These are phyloP conservation scores for Heliconius hewitsoni DNA, from an alignment of 1,140 invertebrate species.

Conservation along the genomic window DNA sequence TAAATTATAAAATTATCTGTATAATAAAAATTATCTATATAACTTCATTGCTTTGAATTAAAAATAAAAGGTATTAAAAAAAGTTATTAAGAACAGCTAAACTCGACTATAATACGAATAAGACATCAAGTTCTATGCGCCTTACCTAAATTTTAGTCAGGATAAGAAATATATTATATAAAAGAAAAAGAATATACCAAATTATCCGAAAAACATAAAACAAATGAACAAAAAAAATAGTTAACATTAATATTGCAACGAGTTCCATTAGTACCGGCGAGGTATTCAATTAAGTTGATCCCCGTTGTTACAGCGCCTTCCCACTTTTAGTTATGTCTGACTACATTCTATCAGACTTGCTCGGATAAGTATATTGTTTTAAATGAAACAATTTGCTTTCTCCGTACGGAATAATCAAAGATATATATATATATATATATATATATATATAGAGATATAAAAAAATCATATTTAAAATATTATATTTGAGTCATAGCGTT, in stretches of 20 bases:
- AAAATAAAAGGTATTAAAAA: too few relatives aligned
- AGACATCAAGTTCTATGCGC: too few relatives aligned
- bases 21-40: too few relatives aligned
- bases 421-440: neutral
- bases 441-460: neutral
- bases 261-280: slow-evolving; percentile 46
- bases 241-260: neutral
- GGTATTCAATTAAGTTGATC: slow-evolving; percentile 64
- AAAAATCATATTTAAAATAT: neutral
- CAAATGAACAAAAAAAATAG: neutral
- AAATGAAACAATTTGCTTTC: slow-evolving; percentile 26
- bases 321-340: slow-evolving; percentile 68
- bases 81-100: too few relatives aligned
- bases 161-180: neutral
- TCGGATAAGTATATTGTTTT: slow-evolving; percentile 32
- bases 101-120: too few relatives aligned
- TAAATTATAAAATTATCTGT: too few relatives aligned
- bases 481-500: neutral
- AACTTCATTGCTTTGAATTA: too few relatives aligned
- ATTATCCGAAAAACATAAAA: neutral
- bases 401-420: neutral
- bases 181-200: neutral
- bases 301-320: slow-evolving; percentile 51
- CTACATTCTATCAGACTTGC: slow-evolving; percentile 41
- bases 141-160: too few relatives aligned